Conservation (phyloP, 2,797 vertebrate genomes). For the Xenops minutus region DNA sequence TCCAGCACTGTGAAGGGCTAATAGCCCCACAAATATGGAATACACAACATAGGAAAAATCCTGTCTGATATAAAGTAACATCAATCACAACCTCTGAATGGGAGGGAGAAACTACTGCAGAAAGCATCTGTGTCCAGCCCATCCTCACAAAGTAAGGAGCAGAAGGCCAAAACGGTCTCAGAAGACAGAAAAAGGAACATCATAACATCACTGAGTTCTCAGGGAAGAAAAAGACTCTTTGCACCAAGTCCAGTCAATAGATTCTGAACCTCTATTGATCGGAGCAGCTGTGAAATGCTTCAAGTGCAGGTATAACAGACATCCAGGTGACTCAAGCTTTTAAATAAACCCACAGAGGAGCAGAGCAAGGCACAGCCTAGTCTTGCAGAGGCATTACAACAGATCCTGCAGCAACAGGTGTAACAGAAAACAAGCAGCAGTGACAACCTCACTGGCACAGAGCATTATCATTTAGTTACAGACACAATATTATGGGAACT, state of each 20-base stretch:
- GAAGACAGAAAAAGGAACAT: neutral
- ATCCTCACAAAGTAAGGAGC: neutral
- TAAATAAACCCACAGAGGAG: neutral
- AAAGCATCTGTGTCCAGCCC: neutral
- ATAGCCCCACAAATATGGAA: rapidly evolving
- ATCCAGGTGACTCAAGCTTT: neutral
- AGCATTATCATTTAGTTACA: rapidly evolving
- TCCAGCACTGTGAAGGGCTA: neutral
- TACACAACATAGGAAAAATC: neutral
- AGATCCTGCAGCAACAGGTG: neutral
- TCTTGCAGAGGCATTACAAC: neutral
- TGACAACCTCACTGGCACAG: rapidly evolving
- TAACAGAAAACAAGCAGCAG: neutral
- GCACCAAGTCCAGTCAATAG: neutral
- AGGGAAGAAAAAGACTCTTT: neutral
- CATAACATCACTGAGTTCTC: neutral
- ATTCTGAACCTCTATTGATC: neutral
- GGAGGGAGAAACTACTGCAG: neutral
- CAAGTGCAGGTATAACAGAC: neutral
- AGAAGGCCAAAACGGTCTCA: neutral
- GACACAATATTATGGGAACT: rapidly evolving
- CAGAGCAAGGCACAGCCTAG: rapidly evolving
- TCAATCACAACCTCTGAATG: neutral
- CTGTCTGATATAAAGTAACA: neutral
- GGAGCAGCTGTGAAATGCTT: neutral